Evolutionary conservation across 2,797 vertebrate genomes (phyloP), one percentile per base, ranked within the genome.

Genomic region (Paguma larvata): DNA sequence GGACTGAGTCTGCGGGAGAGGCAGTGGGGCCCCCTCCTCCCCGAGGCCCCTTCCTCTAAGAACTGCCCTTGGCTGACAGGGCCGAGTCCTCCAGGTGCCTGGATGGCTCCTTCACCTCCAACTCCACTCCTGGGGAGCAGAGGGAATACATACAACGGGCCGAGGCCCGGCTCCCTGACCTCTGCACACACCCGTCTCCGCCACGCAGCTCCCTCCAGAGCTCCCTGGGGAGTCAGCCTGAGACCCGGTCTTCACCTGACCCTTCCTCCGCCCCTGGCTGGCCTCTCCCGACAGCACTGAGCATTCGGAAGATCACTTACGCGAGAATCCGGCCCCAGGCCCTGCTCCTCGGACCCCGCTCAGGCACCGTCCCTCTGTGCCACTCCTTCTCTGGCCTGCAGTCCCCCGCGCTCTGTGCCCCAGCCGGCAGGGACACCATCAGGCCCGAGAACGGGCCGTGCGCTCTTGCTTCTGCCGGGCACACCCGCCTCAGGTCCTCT

Each of bases 381-480:
- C 10, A 16, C 85, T 44, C 11, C 56, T 2, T 6, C 67, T 44
- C 67, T 14, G 27, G 21, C 77, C 63, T 56, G 15, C 21, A 25
- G 3, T 34, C 18, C 14, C 46, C 5, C 0, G 1, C 4, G 1
- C 13, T 25, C 72, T 14, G 6, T 13, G 14, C 62, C 34, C 21
- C 70, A 19, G 34, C 86, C 94, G 70, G 82, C 30, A 63, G 0
- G 34, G 65, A 72, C 9, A 6, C 7, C 23, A n/a, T 6, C 21
- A 4, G 15, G 34, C 16, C 89, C 32, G 7, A 67, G 13, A 23
- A 3, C 34, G 23, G 1, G 1, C 16, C 4, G 1, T 9, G 19
- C 27, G 18, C 32, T 27, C 44, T 38, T 0, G 0, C 46, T 63
- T 59, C 73, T 34, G 65, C 41, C 46, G 13, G 53, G 51, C 30